Conservation (phyloP, 2,797 vertebrate genomes). For the Chloroceryle amazona region DNA sequence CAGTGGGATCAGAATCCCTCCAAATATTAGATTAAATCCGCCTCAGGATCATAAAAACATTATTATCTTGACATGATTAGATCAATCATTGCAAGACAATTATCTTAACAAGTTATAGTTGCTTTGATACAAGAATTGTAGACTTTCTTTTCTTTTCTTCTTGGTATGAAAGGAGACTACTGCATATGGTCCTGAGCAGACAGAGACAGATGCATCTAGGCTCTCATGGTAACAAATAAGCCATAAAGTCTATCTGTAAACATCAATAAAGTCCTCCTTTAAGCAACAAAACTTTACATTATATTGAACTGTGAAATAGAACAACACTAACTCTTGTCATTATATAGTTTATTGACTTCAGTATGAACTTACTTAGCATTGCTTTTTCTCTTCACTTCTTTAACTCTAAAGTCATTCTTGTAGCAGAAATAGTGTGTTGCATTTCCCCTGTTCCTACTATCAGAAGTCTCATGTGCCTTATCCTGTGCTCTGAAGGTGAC, state of each 20-base stretch:
- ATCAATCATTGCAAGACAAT: slow-evolving; percentile 80
- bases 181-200: neutral
- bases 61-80: slow-evolving; percentile 78
- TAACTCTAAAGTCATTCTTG: neutral
- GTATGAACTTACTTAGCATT: neutral
- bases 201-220: neutral
- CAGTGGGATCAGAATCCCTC: slow-evolving; percentile 71
- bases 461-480: neutral
- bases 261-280: slow-evolving; percentile 23
- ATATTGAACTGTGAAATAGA: slow-evolving; percentile 22
- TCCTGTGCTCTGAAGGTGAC: neutral
- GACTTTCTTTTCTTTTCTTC: neutral
- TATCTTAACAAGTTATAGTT: slow-evolving; percentile 77
- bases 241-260: neutral
- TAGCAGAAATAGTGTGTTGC: neutral
- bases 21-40: slow-evolving; percentile 78
- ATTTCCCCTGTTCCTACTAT: neutral
- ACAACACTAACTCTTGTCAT: neutral
- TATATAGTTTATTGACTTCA: neutral
- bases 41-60: slow-evolving; percentile 73
- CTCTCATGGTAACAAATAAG: slow-evolving; percentile 25
- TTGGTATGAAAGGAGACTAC: slow-evolving; percentile 20
- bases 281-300: neutral
- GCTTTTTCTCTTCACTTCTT: neutral
- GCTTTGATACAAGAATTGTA: slow-evolving; percentile 49